Percentiles rank a stretch among this genome's conserved stretches.
These are phyloP conservation scores for Holocentrus rufus DNA, from an alignment of 2,797 vertebrate species.

Conservation along the genomic window DNA sequence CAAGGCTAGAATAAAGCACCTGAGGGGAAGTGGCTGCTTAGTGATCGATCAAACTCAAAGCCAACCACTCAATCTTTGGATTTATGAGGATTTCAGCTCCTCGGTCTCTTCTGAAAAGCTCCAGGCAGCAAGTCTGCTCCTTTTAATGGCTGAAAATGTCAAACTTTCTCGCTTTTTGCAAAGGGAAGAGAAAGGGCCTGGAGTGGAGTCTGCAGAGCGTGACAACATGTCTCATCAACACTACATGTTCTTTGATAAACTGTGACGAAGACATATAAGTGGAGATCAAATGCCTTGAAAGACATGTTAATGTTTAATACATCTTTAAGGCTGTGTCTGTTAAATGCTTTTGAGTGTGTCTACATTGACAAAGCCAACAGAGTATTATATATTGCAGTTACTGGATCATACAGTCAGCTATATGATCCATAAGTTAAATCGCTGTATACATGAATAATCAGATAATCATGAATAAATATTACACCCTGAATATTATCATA, in stretches of 20 bases:
- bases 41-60: too few relatives aligned
- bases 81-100: too few relatives aligned
- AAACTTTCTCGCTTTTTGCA: constrained; percentile 7
- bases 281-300: constrained; percentile 23
- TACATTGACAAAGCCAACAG: not conserved
- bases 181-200: constrained; percentile 13
- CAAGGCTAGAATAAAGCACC: not conserved
- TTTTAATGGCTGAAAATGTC: constrained; percentile 7
- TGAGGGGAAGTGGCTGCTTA: constrained; percentile 5
- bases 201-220: constrained; percentile 12
- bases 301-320: constrained; percentile 42
- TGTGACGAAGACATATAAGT: constrained; percentile 18
- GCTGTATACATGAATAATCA: not conserved
- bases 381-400: not conserved
- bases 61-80: too few relatives aligned
- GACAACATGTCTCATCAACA: constrained; percentile 25
- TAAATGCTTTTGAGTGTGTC: not conserved
- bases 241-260: constrained; percentile 24
- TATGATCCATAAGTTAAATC: too few relatives aligned
- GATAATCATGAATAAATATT: too few relatives aligned
- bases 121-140: too few relatives aligned
- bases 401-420: not conserved
- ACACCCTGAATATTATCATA: too few relatives aligned
- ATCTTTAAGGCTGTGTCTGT: not conserved
- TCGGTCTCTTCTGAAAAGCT: too few relatives aligned